Conservation (phyloP, 2,113 vertebrate genomes). For the Fulmarus glacialis region DNA sequence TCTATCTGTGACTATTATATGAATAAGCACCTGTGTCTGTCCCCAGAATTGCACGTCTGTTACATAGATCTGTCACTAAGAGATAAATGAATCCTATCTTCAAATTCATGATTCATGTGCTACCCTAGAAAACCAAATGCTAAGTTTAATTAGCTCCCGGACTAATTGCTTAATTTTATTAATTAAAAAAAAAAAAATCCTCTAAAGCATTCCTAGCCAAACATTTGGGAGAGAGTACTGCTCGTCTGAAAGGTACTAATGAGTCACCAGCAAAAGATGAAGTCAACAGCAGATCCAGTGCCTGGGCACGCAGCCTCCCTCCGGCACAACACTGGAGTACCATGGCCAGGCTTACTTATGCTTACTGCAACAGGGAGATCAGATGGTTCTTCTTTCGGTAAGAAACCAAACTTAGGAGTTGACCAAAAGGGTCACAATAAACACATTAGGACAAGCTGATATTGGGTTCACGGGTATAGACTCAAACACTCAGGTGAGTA, state of each 20-base stretch:
- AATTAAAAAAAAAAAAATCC: neutral
- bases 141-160: neutral
- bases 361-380: neutral
- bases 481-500: neutral
- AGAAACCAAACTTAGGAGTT: neutral
- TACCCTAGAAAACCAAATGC: neutral
- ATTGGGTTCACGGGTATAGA: neutral
- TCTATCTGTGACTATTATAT: neutral
- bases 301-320: neutral
- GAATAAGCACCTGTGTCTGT: neutral
- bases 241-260: neutral
- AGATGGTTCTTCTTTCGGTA: neutral
- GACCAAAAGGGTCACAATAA: neutral
- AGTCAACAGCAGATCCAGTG: neutral
- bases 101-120: neutral
- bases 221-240: neutral
- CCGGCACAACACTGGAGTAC: neutral
- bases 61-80: neutral
- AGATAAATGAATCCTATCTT: neutral
- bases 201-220: neutral
- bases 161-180: neutral
- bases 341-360: accelerated
- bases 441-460: neutral
- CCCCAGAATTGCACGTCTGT: neutral
- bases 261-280: neutral